Evolutionary conservation across 2,888 invertebrate species (phyloP), one percentile per base, ranked within the genome.

Genomic region (Nomada fabriciana): DNA sequence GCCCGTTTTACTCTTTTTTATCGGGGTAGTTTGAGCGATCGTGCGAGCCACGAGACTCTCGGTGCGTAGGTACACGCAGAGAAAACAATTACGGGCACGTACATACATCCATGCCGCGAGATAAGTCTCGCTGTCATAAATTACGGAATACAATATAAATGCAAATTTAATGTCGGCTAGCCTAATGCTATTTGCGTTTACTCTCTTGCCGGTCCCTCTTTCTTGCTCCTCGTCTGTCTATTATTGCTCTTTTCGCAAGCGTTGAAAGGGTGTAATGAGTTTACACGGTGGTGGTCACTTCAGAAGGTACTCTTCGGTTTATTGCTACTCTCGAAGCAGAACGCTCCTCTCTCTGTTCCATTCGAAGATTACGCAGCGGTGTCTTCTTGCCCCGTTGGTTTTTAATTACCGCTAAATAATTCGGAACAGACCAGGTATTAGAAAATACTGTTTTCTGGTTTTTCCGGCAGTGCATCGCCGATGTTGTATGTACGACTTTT

Each of bases 101-200:
- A 36, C 82, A 80, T 81, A 84, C 77, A 84, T 82, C 77, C 76
- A 80, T 75, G 60, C 76, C 74, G 76, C 68, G 86, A 90, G 88
- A 89, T 88, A 86, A 91, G 89, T 91, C 36, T 7, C 86, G 87
- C 80, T 87, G 88, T 89, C 90, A 91, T 91, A 91, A 91, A 91
- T 91, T 87, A 89, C 88, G 82, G 89, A 88, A 88, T 89, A 91
- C 91, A 91, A 91, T 91, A 91, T 91, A 91, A 91, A 91, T 91
- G 91, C 91, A 90, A 91, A 91, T 91, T 90, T 91, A 91, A 90
- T 89, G 89, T 86, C 83, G 76, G 77, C 84, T 84, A 63, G 83
- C 87, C 87, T 89, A 90, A 88, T 89, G 86, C 85, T 90, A 90
- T 89, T 87, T 88, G 86, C 79, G 86, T 79, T 84, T 76, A 75